Base-by-base conservation (phyloP, 92 coral and sea anemone genomes). In the Chrysogorgia sp. region DNA sequence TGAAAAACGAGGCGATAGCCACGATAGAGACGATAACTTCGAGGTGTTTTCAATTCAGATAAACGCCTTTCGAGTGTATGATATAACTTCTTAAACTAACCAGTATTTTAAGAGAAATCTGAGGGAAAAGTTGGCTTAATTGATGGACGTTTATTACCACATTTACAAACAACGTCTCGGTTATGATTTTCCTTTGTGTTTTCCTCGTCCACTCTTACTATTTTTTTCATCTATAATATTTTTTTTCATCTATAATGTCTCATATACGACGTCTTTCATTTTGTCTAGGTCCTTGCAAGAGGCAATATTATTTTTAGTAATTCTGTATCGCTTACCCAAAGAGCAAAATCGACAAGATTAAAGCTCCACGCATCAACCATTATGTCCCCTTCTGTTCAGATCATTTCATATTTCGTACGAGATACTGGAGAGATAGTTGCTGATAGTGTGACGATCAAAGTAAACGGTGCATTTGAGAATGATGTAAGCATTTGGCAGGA, bases 361-460 rank as follows among this genome's bases (percentile, higher is more conserved):
- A 85, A 50, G 70, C 61, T 96, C 32, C 55, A 56, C 24, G 69
- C 96, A 3, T 58, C 83, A 0, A 65, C 84, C 23, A 26, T 55
- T 45, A 96, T 96, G 99, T 92, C 99, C 0, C 99, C 99, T 2
- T 81, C 92, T 3, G 90, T 91, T 0, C 85, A 88, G 1, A 64
- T 96, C 4, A 59, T 96, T 33, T 97, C 88, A 19, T 96, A 96
- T 85, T 68, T 88, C 56, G 87, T 92, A 29, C 64, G 82, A 28
- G 76, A 67, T 49, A 88, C 75, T 32, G 97, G 96, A 0, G 99
- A 92, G 62, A 74, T 96, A 29, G 88, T 96, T 33, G 97, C 92
- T 19, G 99, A 96, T 84, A 79, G 96, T 25, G 58, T 96, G 60
- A 92, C 87, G 24, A 37, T 96, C 4, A 84, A 75, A 33, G 82